Percentiles rank a stretch among this genome's conserved stretches.
phyloP scores from a whole-genome alignment of 2,113 vertebrate species.

The Pardalotus punctatus region DNA sequence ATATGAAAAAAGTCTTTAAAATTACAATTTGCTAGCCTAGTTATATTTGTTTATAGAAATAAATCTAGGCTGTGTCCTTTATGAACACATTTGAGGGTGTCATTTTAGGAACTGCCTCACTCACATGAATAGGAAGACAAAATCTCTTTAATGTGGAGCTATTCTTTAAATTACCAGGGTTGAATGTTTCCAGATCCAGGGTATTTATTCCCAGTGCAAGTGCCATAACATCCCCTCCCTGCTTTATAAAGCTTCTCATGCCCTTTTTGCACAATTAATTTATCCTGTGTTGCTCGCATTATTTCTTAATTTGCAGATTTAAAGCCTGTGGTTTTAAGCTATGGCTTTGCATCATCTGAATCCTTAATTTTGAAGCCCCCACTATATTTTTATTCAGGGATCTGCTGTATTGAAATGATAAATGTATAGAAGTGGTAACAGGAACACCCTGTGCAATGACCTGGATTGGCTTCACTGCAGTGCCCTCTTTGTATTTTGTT shows the following conservation, averaged over 20 bases:
- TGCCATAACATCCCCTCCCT: not conserved
- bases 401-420: not conserved
- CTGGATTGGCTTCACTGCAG: not conserved
- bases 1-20: not conserved
- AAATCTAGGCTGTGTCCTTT: no score
- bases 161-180: not conserved
- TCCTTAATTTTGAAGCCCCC: not conserved
- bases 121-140: not conserved
- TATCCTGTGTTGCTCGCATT: not conserved
- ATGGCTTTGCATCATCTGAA: not conserved
- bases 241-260: constrained; percentile 12
- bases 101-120: not conserved
- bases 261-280: constrained; percentile 50
- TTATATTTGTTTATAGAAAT: not conserved
- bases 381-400: not conserved
- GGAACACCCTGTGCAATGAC: not conserved
- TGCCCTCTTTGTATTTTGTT: not conserved
- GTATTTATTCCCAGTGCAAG: not conserved
- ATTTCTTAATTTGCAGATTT: constrained; percentile 26
- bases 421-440: rapidly evolving
- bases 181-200: not conserved
- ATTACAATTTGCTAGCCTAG: not conserved
- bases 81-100: not conserved
- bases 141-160: not conserved
- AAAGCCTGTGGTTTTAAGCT: not conserved